Percentiles rank a stretch among this genome's conserved stretches.
Conservation (phyloP, 1,140 invertebrate genomes). For the Pentalonia nigronervosa region DNA sequence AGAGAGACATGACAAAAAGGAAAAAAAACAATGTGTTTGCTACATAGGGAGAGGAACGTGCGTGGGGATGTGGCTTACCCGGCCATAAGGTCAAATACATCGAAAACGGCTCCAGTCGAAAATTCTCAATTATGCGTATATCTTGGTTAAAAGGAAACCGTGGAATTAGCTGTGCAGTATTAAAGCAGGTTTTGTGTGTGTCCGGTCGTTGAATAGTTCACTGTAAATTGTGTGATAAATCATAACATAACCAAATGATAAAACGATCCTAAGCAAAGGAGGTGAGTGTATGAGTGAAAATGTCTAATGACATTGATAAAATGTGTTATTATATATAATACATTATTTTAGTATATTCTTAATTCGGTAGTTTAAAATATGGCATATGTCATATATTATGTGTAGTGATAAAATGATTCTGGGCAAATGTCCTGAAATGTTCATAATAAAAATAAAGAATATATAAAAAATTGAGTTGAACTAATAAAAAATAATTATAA, state of each 20-base stretch:
- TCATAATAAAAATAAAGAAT: too few species aligned
- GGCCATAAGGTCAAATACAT: not conserved
- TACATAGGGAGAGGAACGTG: not conserved
- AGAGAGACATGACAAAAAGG: not conserved
- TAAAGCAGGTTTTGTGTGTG: not conserved
- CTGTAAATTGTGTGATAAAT: not conserved
- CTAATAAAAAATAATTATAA: too few species aligned
- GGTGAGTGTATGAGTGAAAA: not conserved
- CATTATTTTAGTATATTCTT: not conserved
- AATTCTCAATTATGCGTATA: not conserved
- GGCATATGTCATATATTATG: too few species aligned
- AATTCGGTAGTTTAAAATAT: not conserved
- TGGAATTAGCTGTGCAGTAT: not conserved
- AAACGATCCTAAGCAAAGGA: not conserved
- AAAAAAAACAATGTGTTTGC: not conserved
- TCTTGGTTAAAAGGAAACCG: not conserved
- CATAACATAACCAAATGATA: not conserved
- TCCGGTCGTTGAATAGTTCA: not conserved
- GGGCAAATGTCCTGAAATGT: too few species aligned
- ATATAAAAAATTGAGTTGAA: too few species aligned
- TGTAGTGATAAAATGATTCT: too few species aligned
- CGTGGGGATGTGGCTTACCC: not conserved
- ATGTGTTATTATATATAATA: not conserved
- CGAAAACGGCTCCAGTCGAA: not conserved
- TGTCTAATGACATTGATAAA: not conserved